Base-by-base conservation (phyloP, 2,888 invertebrate species). In the Diarsia rubi region DNA sequence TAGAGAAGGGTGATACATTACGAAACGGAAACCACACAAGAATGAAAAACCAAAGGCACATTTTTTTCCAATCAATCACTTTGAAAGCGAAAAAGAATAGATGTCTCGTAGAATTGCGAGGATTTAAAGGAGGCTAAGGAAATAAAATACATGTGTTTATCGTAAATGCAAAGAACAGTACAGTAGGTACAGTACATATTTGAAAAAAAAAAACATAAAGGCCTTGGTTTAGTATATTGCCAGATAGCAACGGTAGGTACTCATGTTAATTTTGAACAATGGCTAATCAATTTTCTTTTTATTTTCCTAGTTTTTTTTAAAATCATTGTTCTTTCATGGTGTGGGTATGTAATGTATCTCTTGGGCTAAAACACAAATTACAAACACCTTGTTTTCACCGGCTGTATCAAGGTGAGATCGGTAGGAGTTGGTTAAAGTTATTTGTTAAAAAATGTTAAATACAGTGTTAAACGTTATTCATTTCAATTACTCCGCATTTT, bases 21-120 rank as follows among this genome's bases (percentile, higher is more conserved):
- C 42, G 4, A n/a, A 16, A 11, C n/a, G 27, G 49, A 52, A 78
- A 70, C 2, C 5, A 47, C 4, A 54, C 1, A 6, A 14, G 42
- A 75, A 69, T 45, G 8, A 2, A 54, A 66, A 66, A n/a, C n/a
- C n/a, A n/a, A 42, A 57, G 12, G 31, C 42, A 49, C 12, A 37
- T 65, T 14, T 27, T 66, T 27, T n/a, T 31, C 6, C 21, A 16
- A 60, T 60, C 14, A 31, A 47, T 19, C 14, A 57, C 14, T 37
- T 44, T n/a, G 2, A 49, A 60, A 19, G 14, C 19, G 44, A 14
- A 62, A 27, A 59, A 19, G n/a, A 69, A 57, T 21, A 0, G 19
- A 45, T 37, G 16, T 5, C 21, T 45, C 6, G 3, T 12, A 16
- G n/a, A 24, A 45, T 75, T 45, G 19, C 9, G 8, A 11, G 4